Conservation (phyloP, 2,797 vertebrate species). For the Diplodus puntazzo region DNA sequence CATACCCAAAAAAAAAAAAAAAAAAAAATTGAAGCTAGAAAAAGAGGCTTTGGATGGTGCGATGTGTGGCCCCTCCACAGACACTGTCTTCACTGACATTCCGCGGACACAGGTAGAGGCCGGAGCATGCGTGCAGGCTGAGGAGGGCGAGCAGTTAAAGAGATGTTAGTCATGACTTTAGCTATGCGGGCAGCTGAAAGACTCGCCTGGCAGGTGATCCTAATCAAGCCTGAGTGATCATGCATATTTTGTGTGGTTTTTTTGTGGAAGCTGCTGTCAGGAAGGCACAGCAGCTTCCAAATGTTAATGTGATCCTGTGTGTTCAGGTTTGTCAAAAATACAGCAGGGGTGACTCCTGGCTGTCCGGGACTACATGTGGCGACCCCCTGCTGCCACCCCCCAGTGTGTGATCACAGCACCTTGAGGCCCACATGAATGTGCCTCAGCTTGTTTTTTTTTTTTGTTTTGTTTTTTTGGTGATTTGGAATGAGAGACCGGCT, state of each 20-base stretch:
- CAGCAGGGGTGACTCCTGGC: background rate
- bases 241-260: constrained; percentile 1
- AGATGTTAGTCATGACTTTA: constrained; percentile 5
- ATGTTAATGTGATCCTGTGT: constrained; percentile 19
- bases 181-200: background rate
- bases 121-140: background rate
- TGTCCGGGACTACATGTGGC: background rate
- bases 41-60: constrained; percentile 11
- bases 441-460: background rate
- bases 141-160: background rate
- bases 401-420: background rate
- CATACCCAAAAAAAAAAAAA: constrained; percentile 7
- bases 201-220: constrained; percentile 13
- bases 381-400: background rate
- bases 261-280: background rate
- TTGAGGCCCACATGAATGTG: background rate
- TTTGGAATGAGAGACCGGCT: background rate
- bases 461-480: no score
- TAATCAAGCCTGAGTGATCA: constrained; percentile 28
- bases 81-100: constrained; percentile 15
- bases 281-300: constrained; percentile 3
- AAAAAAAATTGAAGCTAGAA: constrained; percentile 4
- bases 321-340: constrained; percentile 5
- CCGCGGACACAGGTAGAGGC: background rate
- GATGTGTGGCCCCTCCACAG: background rate